phyloP scores from a whole-genome alignment of 2,797 vertebrate species.

The Takifugu rubripes region DNA sequence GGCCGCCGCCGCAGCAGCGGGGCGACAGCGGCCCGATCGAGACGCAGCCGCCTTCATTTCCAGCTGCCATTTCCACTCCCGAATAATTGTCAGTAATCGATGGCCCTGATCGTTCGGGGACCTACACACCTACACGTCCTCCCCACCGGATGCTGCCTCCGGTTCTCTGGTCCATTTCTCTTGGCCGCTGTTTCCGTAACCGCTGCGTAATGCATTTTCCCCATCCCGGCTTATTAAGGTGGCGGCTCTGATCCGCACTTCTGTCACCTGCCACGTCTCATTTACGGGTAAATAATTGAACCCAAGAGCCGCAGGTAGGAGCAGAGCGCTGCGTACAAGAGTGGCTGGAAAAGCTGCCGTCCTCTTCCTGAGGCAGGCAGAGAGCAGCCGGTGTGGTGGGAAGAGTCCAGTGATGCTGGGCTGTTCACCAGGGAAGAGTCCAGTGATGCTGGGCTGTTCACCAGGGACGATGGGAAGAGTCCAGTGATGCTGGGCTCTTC shows the following conservation, averaged over 20 bases:
- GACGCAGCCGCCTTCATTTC: constrained; percentile 50
- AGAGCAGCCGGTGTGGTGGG: too few relatives aligned
- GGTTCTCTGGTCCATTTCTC: constrained; percentile 18
- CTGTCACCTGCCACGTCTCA: constrained; percentile 65
- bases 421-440: too few relatives aligned
- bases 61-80: constrained; percentile 53
- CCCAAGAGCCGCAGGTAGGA: constrained; percentile 13
- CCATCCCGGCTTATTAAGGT: constrained; percentile 54
- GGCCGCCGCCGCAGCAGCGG: constrained; percentile 9
- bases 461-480: too few relatives aligned
- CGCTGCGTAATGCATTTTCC: constrained; percentile 38
- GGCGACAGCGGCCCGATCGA: constrained; percentile 30
- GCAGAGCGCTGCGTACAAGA: too few relatives aligned
- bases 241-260: constrained; percentile 39
- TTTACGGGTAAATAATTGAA: constrained; percentile 70
- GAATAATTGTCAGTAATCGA: constrained; percentile 61
- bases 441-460: too few relatives aligned
- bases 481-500: too few relatives aligned
- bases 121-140: constrained; percentile 33
- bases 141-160: constrained; percentile 12
- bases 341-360: too few relatives aligned
- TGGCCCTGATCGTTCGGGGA: constrained; percentile 48
- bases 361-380: too few relatives aligned
- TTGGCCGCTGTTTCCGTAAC: constrained; percentile 19
- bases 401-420: too few relatives aligned